Base-by-base conservation (phyloP, 1,140 invertebrate genomes). In the Ericerus pela region DNA sequence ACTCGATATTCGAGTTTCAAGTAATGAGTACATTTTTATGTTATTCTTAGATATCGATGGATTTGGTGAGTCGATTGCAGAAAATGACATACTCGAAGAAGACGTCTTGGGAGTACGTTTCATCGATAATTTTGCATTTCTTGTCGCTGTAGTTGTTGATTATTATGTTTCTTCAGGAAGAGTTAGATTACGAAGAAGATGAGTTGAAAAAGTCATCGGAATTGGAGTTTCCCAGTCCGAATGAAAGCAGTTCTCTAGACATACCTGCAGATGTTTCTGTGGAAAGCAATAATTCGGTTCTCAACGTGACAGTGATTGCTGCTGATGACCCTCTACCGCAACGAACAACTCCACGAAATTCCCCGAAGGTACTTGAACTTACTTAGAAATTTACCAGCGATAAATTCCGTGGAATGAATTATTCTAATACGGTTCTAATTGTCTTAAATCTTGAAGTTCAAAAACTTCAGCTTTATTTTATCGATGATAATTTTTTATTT, bases 181-280 rank as follows among this genome's bases (percentile, higher is more conserved):
- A 47, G 26, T 24, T 47, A 16, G 41, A 47, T 47, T 47, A 47
- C 20, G 41, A 47, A 47, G 41, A 47, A 5, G 41, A 47, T 24
- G 41, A 24, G 3, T 16, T 47, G 26, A 47, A 47, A 22, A 47
- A 47, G 14, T 47, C 41, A 5, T 47, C 41, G 20, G 41, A 24
- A 47, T 14, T 47, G 14, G 41, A 24, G 41, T 47, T 47, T 47
- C 26, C 41, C 14, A 24, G 41, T 47, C 26, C 41, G 11, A 22
- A 2, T 24, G 41, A 22, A 47, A 47, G 26, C 41, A 47, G 20
- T 47, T 47, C 41, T 3, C 41, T 47, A 10, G 41, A 47, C 26
- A 5, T 47, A 47, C 41, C 41, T 8, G 41, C 41, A 22, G 41
- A 47, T 47, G 41, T 47, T 47, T 47, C 41, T 5, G 20, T 14